Evolutionary conservation across 1,140 invertebrate genomes (phyloP).

Genomic region (Penaeus chinensis): DNA sequence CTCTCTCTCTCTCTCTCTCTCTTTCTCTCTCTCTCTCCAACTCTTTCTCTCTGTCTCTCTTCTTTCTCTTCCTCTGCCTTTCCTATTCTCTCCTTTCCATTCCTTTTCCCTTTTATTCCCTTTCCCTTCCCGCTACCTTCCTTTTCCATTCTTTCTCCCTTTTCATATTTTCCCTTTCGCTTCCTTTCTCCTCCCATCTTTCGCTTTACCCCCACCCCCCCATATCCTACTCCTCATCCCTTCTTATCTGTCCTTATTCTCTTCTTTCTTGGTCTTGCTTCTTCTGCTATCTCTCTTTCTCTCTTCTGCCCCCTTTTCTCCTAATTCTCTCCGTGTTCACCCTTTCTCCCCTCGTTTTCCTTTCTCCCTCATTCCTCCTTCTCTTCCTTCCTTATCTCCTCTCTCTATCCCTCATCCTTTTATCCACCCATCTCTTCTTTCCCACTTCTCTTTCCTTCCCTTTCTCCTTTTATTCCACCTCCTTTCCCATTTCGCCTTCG

Average conservation of each 20-base stretch:
- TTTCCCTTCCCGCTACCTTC: no score
- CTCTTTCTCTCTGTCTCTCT: neutral
- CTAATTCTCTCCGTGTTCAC: no score
- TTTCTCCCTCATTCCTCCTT: no score
- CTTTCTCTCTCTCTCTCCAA: neutral
- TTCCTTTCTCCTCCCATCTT: no score
- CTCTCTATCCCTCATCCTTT: no score
- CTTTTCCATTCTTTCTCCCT: neutral
- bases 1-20: neutral
- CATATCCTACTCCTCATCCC: conserved; percentile 15
- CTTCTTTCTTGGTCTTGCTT: neutral
- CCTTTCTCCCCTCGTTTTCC: no score
- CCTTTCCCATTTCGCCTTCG: no score
- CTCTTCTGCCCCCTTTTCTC: neutral
- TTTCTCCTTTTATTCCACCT: no score
- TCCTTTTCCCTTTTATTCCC: neutral
- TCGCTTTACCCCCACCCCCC: neutral
- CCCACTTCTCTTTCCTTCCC: no score
- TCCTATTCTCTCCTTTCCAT: neutral
- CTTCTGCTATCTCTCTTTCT: neutral
- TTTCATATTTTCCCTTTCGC: neutral
- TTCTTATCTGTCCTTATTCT: conserved; percentile 19
- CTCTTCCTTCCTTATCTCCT: no score
- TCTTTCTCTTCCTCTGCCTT: neutral
- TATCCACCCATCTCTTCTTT: no score